Evolutionary conservation across 2,888 invertebrate genomes (phyloP).

Genomic region (Microctonus hyperodae): DNA sequence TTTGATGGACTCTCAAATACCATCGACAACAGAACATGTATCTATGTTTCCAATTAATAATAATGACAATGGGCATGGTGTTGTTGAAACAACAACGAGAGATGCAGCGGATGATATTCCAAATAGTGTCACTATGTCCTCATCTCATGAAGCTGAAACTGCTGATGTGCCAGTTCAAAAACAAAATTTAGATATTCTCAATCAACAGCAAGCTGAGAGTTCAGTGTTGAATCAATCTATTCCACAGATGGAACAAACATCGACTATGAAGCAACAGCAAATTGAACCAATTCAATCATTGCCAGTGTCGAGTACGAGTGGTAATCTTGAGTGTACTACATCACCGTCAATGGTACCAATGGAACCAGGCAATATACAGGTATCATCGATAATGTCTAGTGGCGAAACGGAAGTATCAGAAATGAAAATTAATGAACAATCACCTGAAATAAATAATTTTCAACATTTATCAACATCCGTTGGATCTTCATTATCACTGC

Average conservation of each 20-base stretch:
- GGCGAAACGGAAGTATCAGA: constrained; percentile 48
- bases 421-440: constrained; percentile 47
- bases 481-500: constrained; percentile 27
- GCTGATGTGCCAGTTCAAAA: constrained; percentile 44
- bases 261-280: constrained; percentile 43
- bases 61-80: constrained; percentile 52
- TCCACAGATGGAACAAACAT: constrained; percentile 46
- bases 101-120: constrained; percentile 51
- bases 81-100: constrained; percentile 54
- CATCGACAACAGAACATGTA: constrained; percentile 40
- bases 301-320: constrained; percentile 59
- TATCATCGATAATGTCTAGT: constrained; percentile 43
- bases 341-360: constrained; percentile 46
- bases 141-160: constrained; percentile 45
- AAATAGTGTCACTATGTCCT: constrained; percentile 44
- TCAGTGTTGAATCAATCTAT: constrained; percentile 48
- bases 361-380: constrained; percentile 43
- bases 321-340: constrained; percentile 50
- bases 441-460: constrained; percentile 47
- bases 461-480: constrained; percentile 37
- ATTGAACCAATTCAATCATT: constrained; percentile 57
- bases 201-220: constrained; percentile 44
- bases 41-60: constrained; percentile 54
- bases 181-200: constrained; percentile 37
- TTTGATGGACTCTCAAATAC: constrained; percentile 51